Conservation (phyloP, 2,797 vertebrate species). For the Cephalopachus bancanus region DNA sequence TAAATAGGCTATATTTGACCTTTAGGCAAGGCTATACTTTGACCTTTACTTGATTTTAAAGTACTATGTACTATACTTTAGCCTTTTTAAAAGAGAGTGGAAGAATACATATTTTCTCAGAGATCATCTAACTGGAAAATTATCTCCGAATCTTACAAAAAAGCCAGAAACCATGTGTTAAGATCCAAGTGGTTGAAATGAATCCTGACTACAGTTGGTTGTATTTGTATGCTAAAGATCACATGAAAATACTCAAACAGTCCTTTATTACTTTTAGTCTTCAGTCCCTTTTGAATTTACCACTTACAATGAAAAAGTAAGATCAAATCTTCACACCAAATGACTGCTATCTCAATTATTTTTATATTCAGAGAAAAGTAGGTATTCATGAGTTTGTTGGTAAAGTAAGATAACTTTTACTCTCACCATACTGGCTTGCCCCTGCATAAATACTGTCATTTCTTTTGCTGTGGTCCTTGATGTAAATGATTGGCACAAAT, state of each 20-base stretch:
- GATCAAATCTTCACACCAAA: neutral
- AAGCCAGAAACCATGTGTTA: conserved; percentile 33
- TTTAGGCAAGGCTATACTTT: conserved; percentile 14
- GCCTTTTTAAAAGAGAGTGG: neutral
- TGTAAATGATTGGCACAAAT: conserved; percentile 94
- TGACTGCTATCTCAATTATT: neutral
- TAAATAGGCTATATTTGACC: neutral
- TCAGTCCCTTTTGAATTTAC: neutral
- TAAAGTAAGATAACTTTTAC: neutral
- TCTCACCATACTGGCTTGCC: conserved; percentile 93
- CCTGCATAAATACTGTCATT: conserved; percentile 91
- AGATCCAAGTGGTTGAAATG: neutral
- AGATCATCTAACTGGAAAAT: conserved; percentile 15
- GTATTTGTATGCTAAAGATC: neutral
- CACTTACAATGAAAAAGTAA: neutral
- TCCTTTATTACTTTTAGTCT: neutral
- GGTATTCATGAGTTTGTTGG: neutral
- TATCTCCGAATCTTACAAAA: neutral
- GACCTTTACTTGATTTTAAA: conserved; percentile 61
- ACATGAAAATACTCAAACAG: neutral
- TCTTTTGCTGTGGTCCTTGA: conserved; percentile 92
- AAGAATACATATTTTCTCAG: conserved; percentile 43
- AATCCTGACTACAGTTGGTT: neutral
- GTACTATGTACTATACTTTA: neutral
- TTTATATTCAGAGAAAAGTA: neutral